A percentile compares a stretch with the other conserved stretches of the same genome.
These are phyloP conservation scores for Scarus forsteni DNA, from an alignment of 2,797 vertebrate species.

Conservation along the genomic window DNA sequence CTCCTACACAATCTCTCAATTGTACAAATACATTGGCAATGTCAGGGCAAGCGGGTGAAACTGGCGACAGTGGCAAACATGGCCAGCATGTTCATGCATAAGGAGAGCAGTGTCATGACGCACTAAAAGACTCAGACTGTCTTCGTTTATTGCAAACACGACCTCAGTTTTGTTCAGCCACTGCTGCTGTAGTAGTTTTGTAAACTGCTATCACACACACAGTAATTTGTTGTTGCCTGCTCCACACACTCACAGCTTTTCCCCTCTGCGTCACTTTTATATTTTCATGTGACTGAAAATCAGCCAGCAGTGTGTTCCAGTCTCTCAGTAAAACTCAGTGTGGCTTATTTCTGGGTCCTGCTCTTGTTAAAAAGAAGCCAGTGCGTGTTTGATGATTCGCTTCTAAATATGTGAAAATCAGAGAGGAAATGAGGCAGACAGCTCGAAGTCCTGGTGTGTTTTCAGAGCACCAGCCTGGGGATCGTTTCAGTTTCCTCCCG, in stretches of 20 bases:
- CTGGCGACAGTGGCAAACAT: no score
- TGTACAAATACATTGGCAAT: no score
- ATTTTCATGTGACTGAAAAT: slow-evolving; percentile 18
- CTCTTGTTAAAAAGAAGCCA: background rate
- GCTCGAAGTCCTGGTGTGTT: slow-evolving; percentile 36
- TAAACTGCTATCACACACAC: slow-evolving; percentile 26
- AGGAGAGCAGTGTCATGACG: no score
- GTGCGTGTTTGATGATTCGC: background rate
- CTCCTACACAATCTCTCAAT: no score
- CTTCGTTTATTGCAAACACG: no score
- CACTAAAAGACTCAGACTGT: no score
- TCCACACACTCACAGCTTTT: slow-evolving; percentile 9
- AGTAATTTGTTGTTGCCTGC: slow-evolving; percentile 11
- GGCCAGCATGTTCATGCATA: no score
- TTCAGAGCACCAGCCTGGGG: slow-evolving; percentile 29
- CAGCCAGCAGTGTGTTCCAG: background rate
- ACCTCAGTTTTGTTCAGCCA: background rate
- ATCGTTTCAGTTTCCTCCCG: slow-evolving; percentile 49
- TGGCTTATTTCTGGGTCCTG: background rate
- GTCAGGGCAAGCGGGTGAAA: no score
- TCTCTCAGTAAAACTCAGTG: background rate
- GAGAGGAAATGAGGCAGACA: background rate
- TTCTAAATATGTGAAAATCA: slow-evolving; percentile 1
- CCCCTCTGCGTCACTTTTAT: slow-evolving; percentile 20
- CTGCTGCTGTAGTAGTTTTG: slow-evolving; percentile 36